phyloP scores from a whole-genome alignment of 2,113 vertebrate species.

The Notothenia coriiceps region DNA sequence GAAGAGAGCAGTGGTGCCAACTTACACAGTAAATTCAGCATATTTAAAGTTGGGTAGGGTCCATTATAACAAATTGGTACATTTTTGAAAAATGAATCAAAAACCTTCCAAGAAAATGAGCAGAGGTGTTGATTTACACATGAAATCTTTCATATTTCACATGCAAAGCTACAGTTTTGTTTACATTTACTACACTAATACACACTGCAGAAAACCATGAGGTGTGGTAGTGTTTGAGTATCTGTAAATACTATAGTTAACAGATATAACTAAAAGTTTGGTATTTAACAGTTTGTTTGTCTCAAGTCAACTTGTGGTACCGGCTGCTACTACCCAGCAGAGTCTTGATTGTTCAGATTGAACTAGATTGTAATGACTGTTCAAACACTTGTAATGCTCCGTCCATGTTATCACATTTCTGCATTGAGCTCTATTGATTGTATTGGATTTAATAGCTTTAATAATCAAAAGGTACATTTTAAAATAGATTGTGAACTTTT shows the following conservation, averaged over 20 bases:
- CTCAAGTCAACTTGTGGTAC: background rate
- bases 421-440: background rate
- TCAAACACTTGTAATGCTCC: background rate
- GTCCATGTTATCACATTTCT: background rate
- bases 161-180: background rate
- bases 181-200: no score
- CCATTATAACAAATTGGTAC: no score
- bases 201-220: no score
- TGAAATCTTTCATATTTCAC: background rate
- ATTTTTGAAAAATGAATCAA: no score
- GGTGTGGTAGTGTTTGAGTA: background rate
- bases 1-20: no score
- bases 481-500: background rate
- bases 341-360: background rate
- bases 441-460: background rate
- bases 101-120: no score
- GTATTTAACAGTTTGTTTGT: background rate
- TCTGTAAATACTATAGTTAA: background rate
- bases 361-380: background rate
- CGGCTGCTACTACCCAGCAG: background rate
- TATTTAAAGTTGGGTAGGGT: no score
- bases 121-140: no score
- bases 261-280: background rate
- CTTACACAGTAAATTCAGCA: no score
- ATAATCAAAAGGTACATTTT: conserved; percentile 2